Evolutionary conservation across 2,888 invertebrate species (phyloP), one percentile per base, ranked within the genome.

Genomic region (Linhomoeus sp.): DNA sequence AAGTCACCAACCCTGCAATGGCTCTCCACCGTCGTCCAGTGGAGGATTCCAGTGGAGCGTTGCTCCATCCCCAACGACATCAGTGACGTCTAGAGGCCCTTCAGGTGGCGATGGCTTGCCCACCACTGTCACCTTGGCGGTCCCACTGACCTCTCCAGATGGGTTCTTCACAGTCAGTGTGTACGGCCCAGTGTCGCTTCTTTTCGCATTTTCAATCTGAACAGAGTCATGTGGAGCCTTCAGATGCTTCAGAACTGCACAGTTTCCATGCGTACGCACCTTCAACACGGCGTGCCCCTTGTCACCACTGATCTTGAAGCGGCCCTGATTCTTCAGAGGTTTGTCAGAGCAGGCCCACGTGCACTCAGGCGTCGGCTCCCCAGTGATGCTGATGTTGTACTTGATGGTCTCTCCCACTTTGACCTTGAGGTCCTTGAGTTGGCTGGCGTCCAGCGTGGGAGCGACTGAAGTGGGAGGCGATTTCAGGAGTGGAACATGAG

Each of bases 11-110:
- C 79, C 63, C 84, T 84, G 9, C 79, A 90, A 86, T 84, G 88
- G 90, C 43, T 87, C 87, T 35, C 88, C 88, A 61, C 88, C 87
- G 1, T 85, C 83, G 43, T 87, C 72, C 66, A 77, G 72, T 15
- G 97, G 94, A 53, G 90, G 79, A 68, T 84, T 87, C 94, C 97
- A 97, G 66, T 85, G 82, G 39, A 97, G 75, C 15, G 79, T 82
- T 64, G 90, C 90, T 2, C 92, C 85, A 67, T 88, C 88, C 64
- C 88, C 90, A 67, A 88, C 87, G 14, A 94, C 76, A 66, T 92
- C 90, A 1, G 81, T 80, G 45, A 83, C 77, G 70, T 81, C 81
- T 24, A 90, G 73, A 14, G 88, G 88, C 52, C 87, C 88, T 67
- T 86, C 84, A 36, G 88, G 88, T 61, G 82, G 80, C n/a, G 78